These are phyloP conservation scores for Drosophila kanapiae DNA, from an alignment of 1,140 invertebrate species.

Conservation along the genomic window DNA sequence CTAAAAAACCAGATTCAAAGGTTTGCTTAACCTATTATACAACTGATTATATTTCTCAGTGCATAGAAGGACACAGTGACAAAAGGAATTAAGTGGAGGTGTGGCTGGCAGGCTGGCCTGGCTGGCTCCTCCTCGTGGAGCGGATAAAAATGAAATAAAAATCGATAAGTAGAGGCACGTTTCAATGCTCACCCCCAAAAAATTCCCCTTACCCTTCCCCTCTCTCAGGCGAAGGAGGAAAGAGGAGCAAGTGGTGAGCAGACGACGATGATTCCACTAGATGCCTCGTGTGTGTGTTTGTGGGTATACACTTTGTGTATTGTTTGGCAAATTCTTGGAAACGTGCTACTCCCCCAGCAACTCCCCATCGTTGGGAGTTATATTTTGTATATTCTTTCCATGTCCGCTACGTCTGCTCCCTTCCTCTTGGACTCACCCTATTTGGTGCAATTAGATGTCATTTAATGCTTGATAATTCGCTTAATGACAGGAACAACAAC, in stretches of 20 bases:
- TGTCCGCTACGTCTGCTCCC: slow-evolving; percentile 2
- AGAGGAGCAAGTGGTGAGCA: slow-evolving; percentile 19
- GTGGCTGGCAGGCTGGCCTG: slow-evolving; percentile 10
- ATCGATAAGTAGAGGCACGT: slow-evolving; percentile 80
- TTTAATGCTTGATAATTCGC: slow-evolving; percentile 48
- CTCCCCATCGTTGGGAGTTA: slow-evolving; percentile 5
- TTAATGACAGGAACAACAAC: slow-evolving; percentile 38
- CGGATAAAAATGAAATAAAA: slow-evolving; percentile 83
- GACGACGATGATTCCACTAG: slow-evolving; percentile 37
- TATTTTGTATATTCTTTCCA: slow-evolving; percentile 19
- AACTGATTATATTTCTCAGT: neutral
- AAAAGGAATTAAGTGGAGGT: slow-evolving; percentile 12
- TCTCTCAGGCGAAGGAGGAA: neutral
- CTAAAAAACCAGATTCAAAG: neutral
- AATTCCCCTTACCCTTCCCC: slow-evolving; percentile 7
- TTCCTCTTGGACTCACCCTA: slow-evolving; percentile 18
- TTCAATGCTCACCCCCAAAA: slow-evolving; percentile 50
- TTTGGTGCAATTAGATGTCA: slow-evolving; percentile 34
- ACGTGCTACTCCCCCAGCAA: slow-evolving; percentile 46
- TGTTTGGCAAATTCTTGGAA: slow-evolving; percentile 70
- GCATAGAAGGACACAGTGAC: slow-evolving; percentile 25
- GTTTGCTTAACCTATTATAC: neutral
- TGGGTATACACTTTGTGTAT: slow-evolving; percentile 36
- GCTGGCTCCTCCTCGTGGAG: slow-evolving; percentile 56
- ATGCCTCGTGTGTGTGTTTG: slow-evolving; percentile 21